phyloP scores from a whole-genome alignment of 2,113 vertebrate species.

The Nothobranchius kuhntae region DNA sequence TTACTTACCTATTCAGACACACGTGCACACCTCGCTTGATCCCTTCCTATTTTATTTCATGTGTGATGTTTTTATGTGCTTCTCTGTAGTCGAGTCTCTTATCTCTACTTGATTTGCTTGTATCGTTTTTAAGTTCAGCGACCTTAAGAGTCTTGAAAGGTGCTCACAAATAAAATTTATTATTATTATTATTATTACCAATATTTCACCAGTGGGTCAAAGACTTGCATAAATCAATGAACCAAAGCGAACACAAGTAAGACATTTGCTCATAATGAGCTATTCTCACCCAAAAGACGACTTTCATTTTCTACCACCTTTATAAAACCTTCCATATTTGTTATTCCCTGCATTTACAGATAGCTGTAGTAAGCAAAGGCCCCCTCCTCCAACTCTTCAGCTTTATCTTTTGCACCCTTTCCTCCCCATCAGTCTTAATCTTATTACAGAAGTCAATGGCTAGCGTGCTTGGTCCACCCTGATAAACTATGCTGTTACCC shows the following conservation, averaged over 20 bases:
- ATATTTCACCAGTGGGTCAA: too few species aligned
- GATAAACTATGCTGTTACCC: constrained; percentile 72
- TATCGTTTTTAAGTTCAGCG: too few species aligned
- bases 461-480: constrained; percentile 56
- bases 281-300: not conserved
- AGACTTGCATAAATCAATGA: too few species aligned
- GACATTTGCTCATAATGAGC: not conserved
- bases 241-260: not conserved
- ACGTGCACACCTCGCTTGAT: too few species aligned
- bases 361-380: constrained; percentile 18
- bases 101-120: too few species aligned
- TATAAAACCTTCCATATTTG: constrained; percentile 6
- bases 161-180: too few species aligned
- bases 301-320: not conserved
- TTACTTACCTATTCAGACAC: too few species aligned
- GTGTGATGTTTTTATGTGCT: too few species aligned
- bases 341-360: constrained; percentile 41
- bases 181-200: too few species aligned
- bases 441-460: constrained; percentile 73
- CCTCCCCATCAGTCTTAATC: constrained; percentile 69
- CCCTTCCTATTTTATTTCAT: too few species aligned
- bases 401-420: constrained; percentile 47
- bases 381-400: constrained; percentile 24
- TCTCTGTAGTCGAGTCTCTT: too few species aligned
- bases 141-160: too few species aligned